These are phyloP conservation scores for Mylabris sibirica DNA, from an alignment of 2,888 invertebrate species.

Conservation along the genomic window DNA sequence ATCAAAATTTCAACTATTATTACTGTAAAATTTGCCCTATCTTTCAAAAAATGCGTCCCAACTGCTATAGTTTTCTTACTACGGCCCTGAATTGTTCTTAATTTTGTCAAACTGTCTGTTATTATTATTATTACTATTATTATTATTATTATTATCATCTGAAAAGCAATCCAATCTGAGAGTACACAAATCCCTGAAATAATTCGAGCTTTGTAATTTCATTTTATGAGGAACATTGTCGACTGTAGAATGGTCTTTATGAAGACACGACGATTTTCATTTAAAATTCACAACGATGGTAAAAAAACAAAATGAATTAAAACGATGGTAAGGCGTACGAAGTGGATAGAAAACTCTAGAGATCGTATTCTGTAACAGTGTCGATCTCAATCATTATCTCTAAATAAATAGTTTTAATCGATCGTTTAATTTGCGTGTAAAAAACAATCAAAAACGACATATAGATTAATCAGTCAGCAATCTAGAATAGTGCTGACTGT, in stretches of 20 bases:
- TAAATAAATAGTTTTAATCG: too few relatives aligned
- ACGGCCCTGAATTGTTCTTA: background rate
- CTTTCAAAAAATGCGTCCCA: too few relatives aligned
- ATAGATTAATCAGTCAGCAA: background rate
- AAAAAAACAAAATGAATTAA: background rate
- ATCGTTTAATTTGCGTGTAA: too few relatives aligned
- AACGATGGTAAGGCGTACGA: background rate
- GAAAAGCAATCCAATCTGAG: background rate
- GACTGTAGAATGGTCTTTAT: background rate
- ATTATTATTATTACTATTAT: background rate
- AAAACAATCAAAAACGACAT: background rate
- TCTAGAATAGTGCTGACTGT: background rate
- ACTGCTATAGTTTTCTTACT: too few relatives aligned
- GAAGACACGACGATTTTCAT: background rate
- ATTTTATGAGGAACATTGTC: background rate
- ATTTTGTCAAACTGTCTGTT: background rate
- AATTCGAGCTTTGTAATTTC: slow-evolving; percentile 1
- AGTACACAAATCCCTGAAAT: background rate
- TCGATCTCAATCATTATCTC: background rate
- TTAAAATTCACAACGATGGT: background rate
- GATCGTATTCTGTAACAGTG: background rate
- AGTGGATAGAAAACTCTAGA: background rate
- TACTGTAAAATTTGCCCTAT: too few relatives aligned
- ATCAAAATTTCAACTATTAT: too few relatives aligned
- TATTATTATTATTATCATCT: background rate